Conservation (phyloP, 2,113 vertebrate species). For the Opisthocomus hoazin region DNA sequence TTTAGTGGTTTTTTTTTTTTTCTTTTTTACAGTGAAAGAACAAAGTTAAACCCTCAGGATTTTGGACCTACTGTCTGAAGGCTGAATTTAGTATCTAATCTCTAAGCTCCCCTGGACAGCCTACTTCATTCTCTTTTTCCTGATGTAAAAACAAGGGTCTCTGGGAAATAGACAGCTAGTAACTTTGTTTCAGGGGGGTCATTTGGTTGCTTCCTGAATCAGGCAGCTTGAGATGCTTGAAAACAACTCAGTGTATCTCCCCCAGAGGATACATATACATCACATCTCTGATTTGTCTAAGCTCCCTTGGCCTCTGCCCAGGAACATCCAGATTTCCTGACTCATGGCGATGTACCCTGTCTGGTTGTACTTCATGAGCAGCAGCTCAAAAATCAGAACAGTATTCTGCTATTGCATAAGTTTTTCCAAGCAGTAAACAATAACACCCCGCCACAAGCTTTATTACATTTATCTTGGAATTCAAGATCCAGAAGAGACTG, state of each 20-base stretch:
- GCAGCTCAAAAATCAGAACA: slow-evolving; percentile 7
- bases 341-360: slow-evolving; percentile 12
- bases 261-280: not conserved
- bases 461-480: slow-evolving; percentile 35
- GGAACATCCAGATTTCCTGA: slow-evolving; percentile 40
- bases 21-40: not conserved
- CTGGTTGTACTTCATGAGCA: slow-evolving; percentile 32
- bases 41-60: not conserved
- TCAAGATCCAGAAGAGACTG: not conserved
- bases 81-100: not conserved
- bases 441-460: slow-evolving; percentile 11
- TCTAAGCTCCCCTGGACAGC: not conserved
- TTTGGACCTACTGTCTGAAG: not conserved
- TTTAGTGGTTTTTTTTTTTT: not conserved
- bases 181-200: not conserved
- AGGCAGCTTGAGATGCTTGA: not conserved
- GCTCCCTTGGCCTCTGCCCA: slow-evolving; percentile 4
- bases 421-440: slow-evolving; percentile 57
- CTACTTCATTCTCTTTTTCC: not conserved
- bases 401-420: not conserved
- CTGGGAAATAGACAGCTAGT: not conserved
- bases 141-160: not conserved
- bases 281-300: not conserved
- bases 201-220: not conserved
- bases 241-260: not conserved